A percentile compares a stretch with the other conserved stretches of the same genome.
Conservation (phyloP, 2,797 vertebrate genomes). For the Triplophysa yarkandensis region DNA sequence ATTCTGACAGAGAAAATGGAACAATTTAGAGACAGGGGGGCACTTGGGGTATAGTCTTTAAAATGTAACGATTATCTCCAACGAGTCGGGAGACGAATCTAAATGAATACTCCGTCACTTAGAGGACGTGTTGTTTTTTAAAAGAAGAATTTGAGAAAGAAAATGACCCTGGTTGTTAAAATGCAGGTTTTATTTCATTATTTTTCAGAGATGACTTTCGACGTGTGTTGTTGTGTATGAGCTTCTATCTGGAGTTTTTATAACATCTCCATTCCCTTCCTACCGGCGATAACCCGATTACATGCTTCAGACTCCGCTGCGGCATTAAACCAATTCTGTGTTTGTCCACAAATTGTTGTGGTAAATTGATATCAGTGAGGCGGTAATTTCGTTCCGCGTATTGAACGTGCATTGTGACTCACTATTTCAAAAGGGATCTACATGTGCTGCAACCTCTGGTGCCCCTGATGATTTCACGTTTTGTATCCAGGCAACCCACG, state of each 20-base stretch:
- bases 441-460: conserved; percentile 30
- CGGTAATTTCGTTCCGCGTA: conserved; percentile 34
- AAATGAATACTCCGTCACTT: conserved; percentile 3
- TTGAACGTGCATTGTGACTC: conserved; percentile 14
- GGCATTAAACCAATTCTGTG: conserved; percentile 17
- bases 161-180: background rate
- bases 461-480: conserved; percentile 38
- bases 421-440: conserved; percentile 29
- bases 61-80: background rate
- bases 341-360: conserved; percentile 30
- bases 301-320: background rate
- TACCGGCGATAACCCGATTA: conserved; percentile 20
- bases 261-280: background rate
- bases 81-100: background rate
- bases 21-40: background rate
- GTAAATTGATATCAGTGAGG: conserved; percentile 43
- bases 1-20: background rate
- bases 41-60: background rate
- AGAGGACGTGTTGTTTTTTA: background rate
- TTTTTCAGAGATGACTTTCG: conserved; percentile 9
- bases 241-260: conserved; percentile 9
- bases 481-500: conserved; percentile 48
- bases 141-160: background rate
- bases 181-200: background rate
- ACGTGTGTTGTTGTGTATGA: conserved; percentile 3